phyloP scores from a whole-genome alignment of 2,113 vertebrate species.

The Thryonomys swinderianus region DNA sequence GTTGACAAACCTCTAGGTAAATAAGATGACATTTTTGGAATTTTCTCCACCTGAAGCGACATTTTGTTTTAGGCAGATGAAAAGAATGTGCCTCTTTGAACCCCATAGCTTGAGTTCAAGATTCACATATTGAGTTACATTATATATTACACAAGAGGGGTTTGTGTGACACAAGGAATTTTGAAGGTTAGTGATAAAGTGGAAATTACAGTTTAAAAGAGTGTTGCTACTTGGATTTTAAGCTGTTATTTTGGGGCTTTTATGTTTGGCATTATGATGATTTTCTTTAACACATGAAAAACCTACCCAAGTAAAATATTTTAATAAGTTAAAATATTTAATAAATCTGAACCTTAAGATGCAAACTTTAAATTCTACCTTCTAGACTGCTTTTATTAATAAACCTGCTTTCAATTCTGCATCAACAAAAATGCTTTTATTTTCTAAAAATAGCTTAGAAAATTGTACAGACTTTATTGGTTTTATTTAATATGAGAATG shows the following conservation, averaged over 20 bases:
- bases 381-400: constrained; percentile 70
- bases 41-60: constrained; percentile 57
- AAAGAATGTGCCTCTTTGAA: constrained; percentile 59
- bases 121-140: constrained; percentile 68
- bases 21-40: constrained; percentile 69
- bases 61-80: constrained; percentile 69
- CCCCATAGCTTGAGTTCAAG: constrained; percentile 80
- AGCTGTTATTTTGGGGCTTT: constrained; percentile 75
- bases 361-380: constrained; percentile 72
- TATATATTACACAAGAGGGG: constrained; percentile 67
- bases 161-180: constrained; percentile 24
- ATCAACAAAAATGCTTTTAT: constrained; percentile 20
- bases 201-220: constrained; percentile 68
- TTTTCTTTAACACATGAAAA: constrained; percentile 70
- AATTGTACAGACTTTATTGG: background rate
- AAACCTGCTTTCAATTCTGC: constrained; percentile 39
- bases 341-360: constrained; percentile 54
- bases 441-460: constrained; percentile 19
- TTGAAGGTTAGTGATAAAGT: constrained; percentile 62
- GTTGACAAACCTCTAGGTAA: constrained; percentile 60
- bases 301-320: constrained; percentile 54
- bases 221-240: constrained; percentile 70
- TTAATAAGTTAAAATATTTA: constrained; percentile 67
- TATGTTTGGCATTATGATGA: constrained; percentile 65
- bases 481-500: constrained; percentile 76